phyloP scores from a whole-genome alignment of 2,113 vertebrate genomes.

The Tupaia tana region DNA sequence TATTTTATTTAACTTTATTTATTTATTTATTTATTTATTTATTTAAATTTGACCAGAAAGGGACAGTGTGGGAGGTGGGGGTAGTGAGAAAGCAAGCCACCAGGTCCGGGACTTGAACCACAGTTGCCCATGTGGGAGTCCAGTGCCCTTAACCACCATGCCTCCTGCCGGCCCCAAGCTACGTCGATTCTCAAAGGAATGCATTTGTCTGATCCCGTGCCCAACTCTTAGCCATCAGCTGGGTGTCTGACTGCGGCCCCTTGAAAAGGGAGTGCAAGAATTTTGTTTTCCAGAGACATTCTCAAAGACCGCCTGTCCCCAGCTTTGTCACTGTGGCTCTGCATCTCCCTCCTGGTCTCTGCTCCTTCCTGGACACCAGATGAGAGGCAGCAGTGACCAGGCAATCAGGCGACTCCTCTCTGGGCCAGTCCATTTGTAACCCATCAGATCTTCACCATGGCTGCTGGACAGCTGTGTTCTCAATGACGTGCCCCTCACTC shows the following conservation, averaged over 20 bases:
- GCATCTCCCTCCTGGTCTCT: background rate
- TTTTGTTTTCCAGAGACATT: conserved; percentile 42
- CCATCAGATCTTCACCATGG: background rate
- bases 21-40: too few relatives aligned
- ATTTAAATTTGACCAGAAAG: too few relatives aligned
- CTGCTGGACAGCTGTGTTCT: conserved; percentile 52
- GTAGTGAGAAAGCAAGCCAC: too few relatives aligned
- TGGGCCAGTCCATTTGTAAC: background rate
- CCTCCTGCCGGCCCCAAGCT: background rate
- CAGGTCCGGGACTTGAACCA: too few relatives aligned
- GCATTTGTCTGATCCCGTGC: background rate
- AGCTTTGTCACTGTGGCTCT: background rate
- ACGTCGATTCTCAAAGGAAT: background rate
- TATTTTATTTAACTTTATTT: too few relatives aligned
- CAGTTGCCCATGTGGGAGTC: too few relatives aligned
- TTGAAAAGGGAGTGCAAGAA: background rate
- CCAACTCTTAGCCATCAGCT: conserved; percentile 47
- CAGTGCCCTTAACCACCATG: too few relatives aligned
- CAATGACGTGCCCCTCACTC: background rate
- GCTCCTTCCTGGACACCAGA: background rate
- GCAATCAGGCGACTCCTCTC: background rate
- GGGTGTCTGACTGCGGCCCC: background rate
- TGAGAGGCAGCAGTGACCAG: conserved; percentile 6
- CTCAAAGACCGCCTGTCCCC: background rate
- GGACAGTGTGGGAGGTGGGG: too few relatives aligned